Evolutionary conservation across 2,113 vertebrate species (phyloP), one percentile per base, ranked within the genome.

Genomic region (Mystacornis crossleyi): DNA sequence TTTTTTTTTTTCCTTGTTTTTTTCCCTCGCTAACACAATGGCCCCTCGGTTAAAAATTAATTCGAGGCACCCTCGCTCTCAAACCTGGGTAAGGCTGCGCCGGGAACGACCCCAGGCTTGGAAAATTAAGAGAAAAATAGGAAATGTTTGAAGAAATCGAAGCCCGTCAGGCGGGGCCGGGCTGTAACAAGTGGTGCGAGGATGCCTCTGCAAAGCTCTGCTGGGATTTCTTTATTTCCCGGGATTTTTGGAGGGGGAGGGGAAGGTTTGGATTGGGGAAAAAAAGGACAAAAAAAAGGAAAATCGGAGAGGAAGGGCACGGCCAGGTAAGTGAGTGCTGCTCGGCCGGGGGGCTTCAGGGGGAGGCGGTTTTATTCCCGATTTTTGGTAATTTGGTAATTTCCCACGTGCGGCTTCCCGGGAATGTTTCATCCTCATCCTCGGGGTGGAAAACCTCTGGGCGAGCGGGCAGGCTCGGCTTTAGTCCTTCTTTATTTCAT

Each of bases 151-250:
- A 45, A 55, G 53, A 29, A 70, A 34, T 21, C 1, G 26, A 57
- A 40, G 5, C 2, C 0, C 14, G 21, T 42, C 40, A 12, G 24
- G 13, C 8, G 18, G 16, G 40, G 67, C 21, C 48, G 5, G 33
- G 60, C 86, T 78, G 58, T 97, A 95, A 97, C 95, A 97, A 96
- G 93, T 95, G 93, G 89, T 51, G 50, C 26, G 64, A 36, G 24
- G 81, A 78, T 79, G 8, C 18, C 23, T 48, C 42, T 18, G 58
- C 20, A 12, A 4, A 33, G 40, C 8, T 23, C 72, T 48, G 43
- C 70, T 9, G 29, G 18, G 17, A 43, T 57, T 45, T 71, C 34
- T 65, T 45, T 6, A 14, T 81, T 81, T 73, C 65, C 50, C 28
- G 29, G 36, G 10, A 6, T 58, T 77, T 70, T 61, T 24, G 12